phyloP scores from a whole-genome alignment of 2,113 vertebrate species.

The Bolborhynchus lineola region DNA sequence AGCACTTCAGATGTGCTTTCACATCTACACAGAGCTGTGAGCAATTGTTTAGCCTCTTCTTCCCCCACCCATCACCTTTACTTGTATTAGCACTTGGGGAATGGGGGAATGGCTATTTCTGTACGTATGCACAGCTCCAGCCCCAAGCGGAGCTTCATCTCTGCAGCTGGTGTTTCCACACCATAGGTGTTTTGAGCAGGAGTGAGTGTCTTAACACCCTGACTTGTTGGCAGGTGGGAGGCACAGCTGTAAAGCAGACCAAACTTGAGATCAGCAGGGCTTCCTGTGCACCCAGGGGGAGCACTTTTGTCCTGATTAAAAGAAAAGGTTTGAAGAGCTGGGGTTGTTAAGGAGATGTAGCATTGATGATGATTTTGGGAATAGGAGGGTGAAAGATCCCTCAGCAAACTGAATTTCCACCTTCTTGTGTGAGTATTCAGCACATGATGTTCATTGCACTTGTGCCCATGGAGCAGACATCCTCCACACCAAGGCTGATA shows the following conservation, averaged over 20 bases:
- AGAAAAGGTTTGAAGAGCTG: background rate
- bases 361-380: background rate
- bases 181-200: background rate
- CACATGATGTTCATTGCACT: rapidly evolving
- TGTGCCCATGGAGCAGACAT: background rate
- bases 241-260: background rate
- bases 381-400: background rate
- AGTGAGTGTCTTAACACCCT: background rate
- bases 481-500: background rate
- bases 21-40: background rate
- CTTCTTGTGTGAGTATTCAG: background rate
- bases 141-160: background rate
- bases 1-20: background rate
- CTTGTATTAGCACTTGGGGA: background rate
- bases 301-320: background rate
- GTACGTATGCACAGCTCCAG: rapidly evolving
- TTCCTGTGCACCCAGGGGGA: background rate
- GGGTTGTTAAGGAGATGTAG: background rate
- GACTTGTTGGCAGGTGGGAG: background rate
- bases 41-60: background rate
- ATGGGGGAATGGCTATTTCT: background rate
- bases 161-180: background rate
- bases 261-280: background rate
- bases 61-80: background rate
- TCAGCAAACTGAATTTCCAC: background rate